Evolutionary conservation across 2,113 vertebrate genomes (phyloP), one percentile per base, ranked within the genome.

Genomic region (Nerophis lumbriciformis): DNA sequence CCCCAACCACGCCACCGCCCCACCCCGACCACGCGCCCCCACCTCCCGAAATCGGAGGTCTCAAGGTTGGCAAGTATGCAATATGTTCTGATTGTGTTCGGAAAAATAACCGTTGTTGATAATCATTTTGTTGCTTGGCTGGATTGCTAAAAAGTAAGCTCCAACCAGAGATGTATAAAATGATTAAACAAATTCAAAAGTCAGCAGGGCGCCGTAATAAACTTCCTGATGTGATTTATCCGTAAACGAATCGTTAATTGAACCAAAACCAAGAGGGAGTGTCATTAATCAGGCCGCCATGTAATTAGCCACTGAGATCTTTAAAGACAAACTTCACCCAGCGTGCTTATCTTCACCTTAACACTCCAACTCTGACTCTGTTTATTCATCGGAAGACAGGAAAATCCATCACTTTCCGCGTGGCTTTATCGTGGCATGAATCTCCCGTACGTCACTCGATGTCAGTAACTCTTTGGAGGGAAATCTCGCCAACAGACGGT

Each of bases 371-470:
- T 42, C 47, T 14, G 48, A 39, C 11, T 59, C 36, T 7, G 14
- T 54, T 53, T 68, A 61, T 12, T 6, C 39, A 44, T 52, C 52
- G 49, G 48, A 4, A 63, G 48, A 8, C 47, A 19, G 6, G 28
- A 57, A 67, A 83, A 76, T 28, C 53, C 59, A 61, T 55, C 6
- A 37, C 39, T 63, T 61, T 28, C 28, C 28, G 28, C 28, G 28
- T 57, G 58, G 15, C 45, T 8, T 6, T 53, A 64, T 77, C 42
- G 38, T 50, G 37, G 44, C 67, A 61, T 39, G 66, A 72, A 76
- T 64, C 75, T 76, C 61, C 51, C 48, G 63, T 14, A 45, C 16
- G 63, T 70, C 53, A 19, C 35, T 63, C 69, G n/a, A 60, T 49
- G 65, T 70, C 70, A 48, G 65, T 54, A 69, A 66, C 72, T 8